Evolutionary conservation across 2,888 invertebrate genomes (phyloP), one percentile per base, ranked within the genome.

Genomic region (Phyllotreta striolata): DNA sequence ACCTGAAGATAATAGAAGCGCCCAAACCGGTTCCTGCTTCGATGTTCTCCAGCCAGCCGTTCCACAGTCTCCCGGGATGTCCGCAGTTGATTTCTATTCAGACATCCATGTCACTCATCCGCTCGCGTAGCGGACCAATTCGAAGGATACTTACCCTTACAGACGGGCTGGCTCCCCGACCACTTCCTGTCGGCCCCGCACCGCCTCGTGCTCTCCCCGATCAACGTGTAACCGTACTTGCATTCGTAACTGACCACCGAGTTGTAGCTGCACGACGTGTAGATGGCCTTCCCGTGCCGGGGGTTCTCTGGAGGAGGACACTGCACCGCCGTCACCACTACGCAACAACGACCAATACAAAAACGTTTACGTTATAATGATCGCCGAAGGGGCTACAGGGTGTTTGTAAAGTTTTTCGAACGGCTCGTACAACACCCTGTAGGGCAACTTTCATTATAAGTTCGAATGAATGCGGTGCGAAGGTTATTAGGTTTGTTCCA

Each of bases 221-320:
- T 88, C 66, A 98, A 86, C 65, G 93, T 91, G 83, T 91, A 98
- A 7, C 97, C 97, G 77, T 95, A 93, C 77, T 93, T 92, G 85
- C 99, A 99, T 78, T 95, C 95, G 83, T 98, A 98, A 55, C 92
- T 92, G 14, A 98, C 95, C 65, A 95, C 91, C 0, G 97, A 95
- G 80, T 98, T 96, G 86, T 96, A 98, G 1, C 95, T 93, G 78
- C 93, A 89, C 44, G 96, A 94, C 0, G 93, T 93, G 82, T 93
- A 97, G 70, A 95, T 90, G 61, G 96, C 96, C 76, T 92, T 93
- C 49, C 98, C 98, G 80, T 96, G 92, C 54, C 90, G 87, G 0
- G 98, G 98, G 77, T 94, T 92, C 73, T 94, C 92, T 0, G 98
- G 96, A 46, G 91, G 89, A 40, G 93, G 89, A 80, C 98, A 99